Evolutionary conservation across 2,888 invertebrate species (phyloP).

Genomic region (Graphium colonna): DNA sequence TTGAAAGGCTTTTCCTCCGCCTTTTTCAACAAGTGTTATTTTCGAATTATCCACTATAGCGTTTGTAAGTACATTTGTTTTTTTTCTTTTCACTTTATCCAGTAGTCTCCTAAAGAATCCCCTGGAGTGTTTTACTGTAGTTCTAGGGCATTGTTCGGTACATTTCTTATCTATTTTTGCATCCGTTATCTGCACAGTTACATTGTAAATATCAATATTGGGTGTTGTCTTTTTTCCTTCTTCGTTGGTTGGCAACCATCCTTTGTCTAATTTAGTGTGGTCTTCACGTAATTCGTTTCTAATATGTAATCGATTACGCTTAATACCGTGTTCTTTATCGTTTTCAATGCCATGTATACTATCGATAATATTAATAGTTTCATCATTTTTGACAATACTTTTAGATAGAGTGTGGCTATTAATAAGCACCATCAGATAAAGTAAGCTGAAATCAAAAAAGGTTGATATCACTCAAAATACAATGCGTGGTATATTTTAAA

Average conservation of each 20-base stretch:
- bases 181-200: constrained; percentile 4
- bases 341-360: constrained; percentile 29
- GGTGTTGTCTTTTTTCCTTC: neutral
- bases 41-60: neutral
- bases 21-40: neutral
- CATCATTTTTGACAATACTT: constrained; percentile 45
- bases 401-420: constrained; percentile 59
- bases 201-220: constrained; percentile 5
- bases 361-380: constrained; percentile 38
- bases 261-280: neutral
- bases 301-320: constrained; percentile 15
- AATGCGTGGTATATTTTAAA: too few species aligned
- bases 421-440: constrained; percentile 59
- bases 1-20: neutral
- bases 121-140: too few species aligned
- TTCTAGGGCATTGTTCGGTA: too few species aligned
- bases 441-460: constrained; percentile 51
- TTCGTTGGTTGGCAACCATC: neutral
- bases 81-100: constrained; percentile 16
- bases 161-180: neutral
- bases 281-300: constrained; percentile 6
- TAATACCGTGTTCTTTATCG: constrained; percentile 12
- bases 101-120: constrained; percentile 17
- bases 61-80: constrained; percentile 2
- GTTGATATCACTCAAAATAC: too few species aligned